Base-by-base conservation (phyloP, 2,888 invertebrate species). In the Apamea crenata region DNA sequence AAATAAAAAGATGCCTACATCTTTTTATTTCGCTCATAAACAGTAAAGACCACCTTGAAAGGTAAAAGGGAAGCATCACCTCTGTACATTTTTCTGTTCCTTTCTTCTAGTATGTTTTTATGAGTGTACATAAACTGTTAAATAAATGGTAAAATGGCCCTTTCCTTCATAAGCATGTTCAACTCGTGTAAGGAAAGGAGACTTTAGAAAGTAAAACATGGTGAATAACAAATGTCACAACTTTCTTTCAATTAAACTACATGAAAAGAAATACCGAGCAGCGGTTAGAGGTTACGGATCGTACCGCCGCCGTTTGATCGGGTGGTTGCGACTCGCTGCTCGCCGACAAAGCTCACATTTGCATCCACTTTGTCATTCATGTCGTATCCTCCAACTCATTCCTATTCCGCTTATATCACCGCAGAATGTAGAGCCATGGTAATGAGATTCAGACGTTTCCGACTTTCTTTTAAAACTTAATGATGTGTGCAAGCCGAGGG, bases 311-410 rank as follows among this genome's bases (percentile, higher is more conserved):
- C 85, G 89, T 92, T 91, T 92, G 92, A 93, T 93, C 94, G 94
- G 92, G 92, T 91, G 91, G 91, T 91, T 92, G 91, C 91, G 90
- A 90, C 89, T 84, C 89, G 90, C 94, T 86, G 89, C 87, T 84
- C 89, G 89, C 94, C 95, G 95, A 96, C 96, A 96, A 95, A 95
- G 94, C 91, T 81, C 75, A 90, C 91, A 96, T 97, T 97, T 96
- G 95, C 96, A 97, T 97, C 93, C 95, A 95, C 95, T 96, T 96
- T 96, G 96, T 95, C 94, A 97, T 96, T 96, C 96, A 94, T 92
- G 94, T 95, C 96, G 93, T 91, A 93, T 92, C 88, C 91, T 89
- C 91, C 88, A 90, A 90, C 95, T 96, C 95, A 96, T 96, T 95
- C 91, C 93, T 93, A 95, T 96, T 96, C 96, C 93, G 90, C 92